phyloP scores from a whole-genome alignment of 2,888 invertebrate genomes.

The Eucriotettix oculatus region DNA sequence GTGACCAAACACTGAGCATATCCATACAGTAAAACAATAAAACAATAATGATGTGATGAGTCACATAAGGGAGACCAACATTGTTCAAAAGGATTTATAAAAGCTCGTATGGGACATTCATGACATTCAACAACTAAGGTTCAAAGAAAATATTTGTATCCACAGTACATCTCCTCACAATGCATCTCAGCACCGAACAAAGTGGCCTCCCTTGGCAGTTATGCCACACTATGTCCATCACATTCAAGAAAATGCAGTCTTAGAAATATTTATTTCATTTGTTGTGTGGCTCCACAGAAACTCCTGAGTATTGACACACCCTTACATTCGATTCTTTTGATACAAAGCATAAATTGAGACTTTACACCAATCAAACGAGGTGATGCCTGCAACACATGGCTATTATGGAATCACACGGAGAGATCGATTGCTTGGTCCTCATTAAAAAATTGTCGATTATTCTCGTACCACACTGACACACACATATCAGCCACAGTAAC shows the following conservation, averaged over 20 bases:
- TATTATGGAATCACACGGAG: constrained; percentile 1
- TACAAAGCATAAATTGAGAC: constrained; percentile 13
- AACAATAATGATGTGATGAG: constrained; percentile 17
- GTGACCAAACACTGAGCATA: constrained; percentile 22
- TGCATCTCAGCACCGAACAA: constrained; percentile 11
- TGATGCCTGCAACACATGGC: neutral
- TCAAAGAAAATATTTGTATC: constrained; percentile 15
- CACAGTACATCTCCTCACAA: constrained; percentile 11
- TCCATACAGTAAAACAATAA: constrained; percentile 20
- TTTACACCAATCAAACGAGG: constrained; percentile 13
- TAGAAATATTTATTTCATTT: constrained; percentile 13
- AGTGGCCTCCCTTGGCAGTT: constrained; percentile 14
- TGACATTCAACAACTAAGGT: constrained; percentile 19
- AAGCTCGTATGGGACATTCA: constrained; percentile 18
- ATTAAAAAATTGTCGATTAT: constrained; percentile 9
- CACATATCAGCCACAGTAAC: constrained; percentile 12
- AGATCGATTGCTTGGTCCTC: constrained; percentile 14
- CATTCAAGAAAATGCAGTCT: constrained; percentile 17
- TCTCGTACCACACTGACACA: constrained; percentile 12
- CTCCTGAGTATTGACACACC: constrained; percentile 15
- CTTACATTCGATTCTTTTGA: constrained; percentile 10
- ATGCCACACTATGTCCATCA: constrained; percentile 14
- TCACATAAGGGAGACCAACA: constrained; percentile 17
- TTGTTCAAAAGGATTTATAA: constrained; percentile 17
- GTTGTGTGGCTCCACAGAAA: constrained; percentile 14